A percentile compares a stretch with the other conserved stretches of the same genome.
Evolutionary conservation across 2,888 invertebrate genomes (phyloP).

Genomic region (Hemithea aestivaria): DNA sequence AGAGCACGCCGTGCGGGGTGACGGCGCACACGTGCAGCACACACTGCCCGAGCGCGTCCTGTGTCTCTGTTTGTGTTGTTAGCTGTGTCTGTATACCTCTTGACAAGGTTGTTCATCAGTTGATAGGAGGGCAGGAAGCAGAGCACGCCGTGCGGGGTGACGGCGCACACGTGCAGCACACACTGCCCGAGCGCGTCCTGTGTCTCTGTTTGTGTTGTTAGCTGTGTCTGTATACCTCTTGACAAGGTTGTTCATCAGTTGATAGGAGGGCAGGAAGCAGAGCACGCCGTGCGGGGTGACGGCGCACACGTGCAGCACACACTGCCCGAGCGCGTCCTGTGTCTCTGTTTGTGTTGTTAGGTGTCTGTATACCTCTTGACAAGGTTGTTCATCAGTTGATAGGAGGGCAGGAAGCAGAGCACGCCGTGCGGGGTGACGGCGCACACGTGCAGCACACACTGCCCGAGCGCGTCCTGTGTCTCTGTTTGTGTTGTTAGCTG

Average conservation of each 20-base stretch:
- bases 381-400: conserved; percentile 44
- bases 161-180: conserved; percentile 72
- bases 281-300: conserved; percentile 85
- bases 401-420: conserved; percentile 87
- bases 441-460: conserved; percentile 73
- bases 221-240: no score
- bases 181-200: conserved; percentile 82
- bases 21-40: conserved; percentile 74
- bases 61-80: conserved; percentile 48
- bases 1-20: conserved; percentile 85
- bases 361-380: conserved; percentile 18
- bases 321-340: conserved; percentile 82
- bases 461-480: conserved; percentile 83
- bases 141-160: conserved; percentile 85
- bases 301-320: conserved; percentile 74
- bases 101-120: conserved; percentile 25
- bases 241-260: conserved; percentile 25
- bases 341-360: conserved; percentile 41
- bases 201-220: conserved; percentile 43
- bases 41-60: conserved; percentile 82
- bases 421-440: conserved; percentile 83
- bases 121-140: conserved; percentile 87
- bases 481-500: conserved; percentile 26
- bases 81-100: conserved; percentile 16
- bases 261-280: conserved; percentile 87